Conservation (phyloP, 2,797 vertebrate genomes). For the Prionace glauca region DNA sequence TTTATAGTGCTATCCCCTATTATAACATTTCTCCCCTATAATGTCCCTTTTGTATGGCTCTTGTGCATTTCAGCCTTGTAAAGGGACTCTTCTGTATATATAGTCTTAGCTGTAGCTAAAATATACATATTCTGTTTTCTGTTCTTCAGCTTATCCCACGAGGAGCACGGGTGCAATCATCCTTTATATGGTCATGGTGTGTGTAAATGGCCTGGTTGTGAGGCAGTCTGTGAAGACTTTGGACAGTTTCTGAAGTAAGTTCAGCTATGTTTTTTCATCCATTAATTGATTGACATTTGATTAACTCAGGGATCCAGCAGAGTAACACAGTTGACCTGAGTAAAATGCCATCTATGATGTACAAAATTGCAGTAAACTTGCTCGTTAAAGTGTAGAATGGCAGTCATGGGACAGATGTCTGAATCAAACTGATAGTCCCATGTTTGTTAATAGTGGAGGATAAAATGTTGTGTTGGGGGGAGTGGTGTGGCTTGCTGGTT, state of each 20-base stretch:
- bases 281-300: neutral
- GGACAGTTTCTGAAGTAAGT: slow-evolving; percentile 97
- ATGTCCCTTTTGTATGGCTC: neutral
- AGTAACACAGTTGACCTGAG: neutral
- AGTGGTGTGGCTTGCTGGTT: neutral
- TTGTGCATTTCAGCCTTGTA: neutral
- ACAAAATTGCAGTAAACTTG: neutral
- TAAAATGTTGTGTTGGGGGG: neutral
- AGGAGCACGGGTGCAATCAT: slow-evolving; percentile 82
- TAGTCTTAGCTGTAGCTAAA: neutral
- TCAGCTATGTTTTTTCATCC: slow-evolving; percentile 40
- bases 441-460: neutral
- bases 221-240: slow-evolving; percentile 95
- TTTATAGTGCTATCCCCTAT: neutral
- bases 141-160: slow-evolving; percentile 68
- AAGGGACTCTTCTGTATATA: neutral
- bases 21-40: neutral
- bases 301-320: neutral
- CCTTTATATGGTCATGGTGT: slow-evolving; percentile 95
- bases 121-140: neutral
- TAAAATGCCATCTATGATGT: neutral
- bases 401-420: neutral
- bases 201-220: slow-evolving; percentile 98
- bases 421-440: neutral
- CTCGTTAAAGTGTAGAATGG: neutral